phyloP scores from a whole-genome alignment of 2,888 invertebrate species.

The Conistra vaccinii region DNA sequence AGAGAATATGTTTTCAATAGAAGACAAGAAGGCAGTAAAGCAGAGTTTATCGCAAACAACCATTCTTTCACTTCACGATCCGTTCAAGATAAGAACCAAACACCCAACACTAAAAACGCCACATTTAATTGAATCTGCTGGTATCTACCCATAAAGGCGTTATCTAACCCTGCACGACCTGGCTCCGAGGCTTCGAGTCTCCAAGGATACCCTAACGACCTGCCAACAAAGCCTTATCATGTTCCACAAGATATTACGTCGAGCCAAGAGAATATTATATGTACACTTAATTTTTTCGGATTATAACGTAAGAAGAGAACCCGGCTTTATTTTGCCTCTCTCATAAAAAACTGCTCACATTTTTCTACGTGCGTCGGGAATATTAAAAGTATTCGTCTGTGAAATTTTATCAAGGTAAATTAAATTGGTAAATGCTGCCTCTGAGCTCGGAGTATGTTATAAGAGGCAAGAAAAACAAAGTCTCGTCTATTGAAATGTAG shows the following conservation, averaged over 20 bases:
- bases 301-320: constrained; percentile 40
- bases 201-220: constrained; percentile 58
- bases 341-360: constrained; percentile 45
- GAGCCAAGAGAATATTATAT: constrained; percentile 48
- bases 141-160: constrained; percentile 51
- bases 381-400: constrained; percentile 55
- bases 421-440: constrained; percentile 34
- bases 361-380: constrained; percentile 49
- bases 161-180: constrained; percentile 50
- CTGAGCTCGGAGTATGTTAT: neutral
- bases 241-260: constrained; percentile 44
- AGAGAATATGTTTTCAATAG: neutral
- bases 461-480: constrained; percentile 31
- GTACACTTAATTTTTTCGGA: constrained; percentile 54
- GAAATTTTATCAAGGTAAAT: constrained; percentile 50
- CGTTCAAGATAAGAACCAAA: constrained; percentile 35
- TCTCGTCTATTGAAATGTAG: constrained; percentile 8
- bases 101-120: constrained; percentile 29
- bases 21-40: neutral
- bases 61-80: constrained; percentile 36
- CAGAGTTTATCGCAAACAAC: constrained; percentile 20
- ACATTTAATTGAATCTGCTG: constrained; percentile 60
- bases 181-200: constrained; percentile 45
- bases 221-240: constrained; percentile 61
- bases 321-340: constrained; percentile 27